Evolutionary conservation across 2,888 invertebrate species (phyloP).

Genomic region (Palloptera scutellata): DNA sequence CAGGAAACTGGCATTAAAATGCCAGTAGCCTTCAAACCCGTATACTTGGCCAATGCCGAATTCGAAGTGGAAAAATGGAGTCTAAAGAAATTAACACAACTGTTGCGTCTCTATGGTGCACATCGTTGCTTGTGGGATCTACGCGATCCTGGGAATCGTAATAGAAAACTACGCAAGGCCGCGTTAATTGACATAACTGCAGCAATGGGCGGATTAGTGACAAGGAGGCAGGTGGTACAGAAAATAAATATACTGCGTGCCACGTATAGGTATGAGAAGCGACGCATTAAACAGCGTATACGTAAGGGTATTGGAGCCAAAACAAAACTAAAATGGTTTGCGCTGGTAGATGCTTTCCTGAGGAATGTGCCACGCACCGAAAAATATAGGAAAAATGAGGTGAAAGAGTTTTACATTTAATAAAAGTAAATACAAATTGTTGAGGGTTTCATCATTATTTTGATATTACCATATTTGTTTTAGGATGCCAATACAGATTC

Average conservation of each 20-base stretch:
- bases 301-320: conserved; percentile 43
- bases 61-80: conserved; percentile 46
- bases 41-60: conserved; percentile 37
- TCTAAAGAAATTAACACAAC: conserved; percentile 40
- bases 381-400: conserved; percentile 29
- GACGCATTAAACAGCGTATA: conserved; percentile 48
- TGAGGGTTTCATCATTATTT: too few relatives aligned
- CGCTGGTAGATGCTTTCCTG: conserved; percentile 46
- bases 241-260: conserved; percentile 47
- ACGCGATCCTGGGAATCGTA: conserved; percentile 42
- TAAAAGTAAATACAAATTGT: not conserved
- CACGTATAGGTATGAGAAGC: conserved; percentile 48
- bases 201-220: conserved; percentile 42
- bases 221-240: conserved; percentile 42
- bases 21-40: conserved; percentile 39
- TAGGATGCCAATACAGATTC: conserved; percentile 42
- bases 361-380: conserved; percentile 42
- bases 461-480: not conserved
- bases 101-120: conserved; percentile 45
- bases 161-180: conserved; percentile 44
- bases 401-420: not conserved
- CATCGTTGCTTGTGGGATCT: conserved; percentile 49
- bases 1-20: conserved; percentile 41
- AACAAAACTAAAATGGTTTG: conserved; percentile 49
- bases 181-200: conserved; percentile 46